Percentiles rank a stretch among this genome's conserved stretches.
Evolutionary conservation across 2,888 invertebrate genomes (phyloP).

Genomic region (Ophion obscuratus): DNA sequence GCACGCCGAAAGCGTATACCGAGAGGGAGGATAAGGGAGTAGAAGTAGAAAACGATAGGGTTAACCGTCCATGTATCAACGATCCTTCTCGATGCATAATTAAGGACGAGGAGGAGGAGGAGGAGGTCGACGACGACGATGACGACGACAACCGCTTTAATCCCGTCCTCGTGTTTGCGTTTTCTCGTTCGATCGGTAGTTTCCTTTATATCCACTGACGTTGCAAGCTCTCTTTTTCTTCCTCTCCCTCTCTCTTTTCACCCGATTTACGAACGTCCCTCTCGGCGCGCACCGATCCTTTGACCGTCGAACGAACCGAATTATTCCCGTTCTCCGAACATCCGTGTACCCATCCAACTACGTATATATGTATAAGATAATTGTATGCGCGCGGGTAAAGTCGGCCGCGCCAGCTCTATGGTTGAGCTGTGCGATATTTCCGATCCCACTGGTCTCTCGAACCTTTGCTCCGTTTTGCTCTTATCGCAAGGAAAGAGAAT

Average conservation of each 20-base stretch:
- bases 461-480: not conserved
- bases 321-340: constrained; percentile 69
- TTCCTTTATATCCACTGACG: constrained; percentile 14
- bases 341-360: constrained; percentile 6
- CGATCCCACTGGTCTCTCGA: constrained; percentile 59
- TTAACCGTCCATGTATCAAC: constrained; percentile 67
- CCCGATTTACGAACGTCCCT: constrained; percentile 36
- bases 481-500: constrained; percentile 24
- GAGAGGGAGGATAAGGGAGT: constrained; percentile 10
- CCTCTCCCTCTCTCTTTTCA: not conserved
- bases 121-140: constrained; percentile 66
- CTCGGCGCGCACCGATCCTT: constrained; percentile 70
- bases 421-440: constrained; percentile 76
- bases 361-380: not conserved
- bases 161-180: constrained; percentile 78
- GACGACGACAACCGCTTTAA: constrained; percentile 77
- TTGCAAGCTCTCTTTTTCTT: constrained; percentile 37
- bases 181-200: constrained; percentile 72
- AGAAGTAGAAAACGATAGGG: constrained; percentile 51
- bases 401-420: constrained; percentile 75
- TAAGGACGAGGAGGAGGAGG: constrained; percentile 72
- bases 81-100: constrained; percentile 77
- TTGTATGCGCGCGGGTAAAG: constrained; percentile 39
- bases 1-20: not conserved
- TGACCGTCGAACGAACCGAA: constrained; percentile 75